phyloP scores from a whole-genome alignment of 2,113 vertebrate species.

The Equus przewalskii region DNA sequence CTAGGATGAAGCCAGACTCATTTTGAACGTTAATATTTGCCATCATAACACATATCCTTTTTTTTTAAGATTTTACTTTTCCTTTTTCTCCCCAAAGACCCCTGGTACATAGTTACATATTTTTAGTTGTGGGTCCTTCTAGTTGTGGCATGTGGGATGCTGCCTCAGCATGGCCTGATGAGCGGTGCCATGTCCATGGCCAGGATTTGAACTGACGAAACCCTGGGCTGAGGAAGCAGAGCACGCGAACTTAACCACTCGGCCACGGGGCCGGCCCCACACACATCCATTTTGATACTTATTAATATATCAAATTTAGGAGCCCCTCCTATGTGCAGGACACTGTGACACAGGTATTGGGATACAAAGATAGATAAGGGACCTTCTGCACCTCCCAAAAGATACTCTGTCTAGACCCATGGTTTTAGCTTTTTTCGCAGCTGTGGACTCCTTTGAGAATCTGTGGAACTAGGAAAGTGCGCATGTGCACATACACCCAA shows the following conservation, averaged over 20 bases:
- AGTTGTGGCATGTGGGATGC: no score
- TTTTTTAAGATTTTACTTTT: not conserved
- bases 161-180: no score
- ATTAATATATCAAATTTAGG: not conserved
- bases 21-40: slow-evolving; percentile 45
- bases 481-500: not conserved
- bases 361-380: not conserved
- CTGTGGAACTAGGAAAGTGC: not conserved
- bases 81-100: no score
- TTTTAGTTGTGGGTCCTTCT: no score
- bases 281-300: not conserved
- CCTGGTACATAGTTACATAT: no score
- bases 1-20: not conserved
- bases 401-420: not conserved
- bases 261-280: no score
- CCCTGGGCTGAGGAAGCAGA: no score
- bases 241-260: no score
- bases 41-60: not conserved
- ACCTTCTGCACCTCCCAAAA: not conserved
- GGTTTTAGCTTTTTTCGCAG: slow-evolving; percentile 5
- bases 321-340: not conserved
- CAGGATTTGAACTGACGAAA: no score
- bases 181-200: no score
- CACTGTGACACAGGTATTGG: not conserved
- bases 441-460: not conserved